Base-by-base conservation (phyloP, 2,797 vertebrate genomes). In the Sebastes aleutianus region DNA sequence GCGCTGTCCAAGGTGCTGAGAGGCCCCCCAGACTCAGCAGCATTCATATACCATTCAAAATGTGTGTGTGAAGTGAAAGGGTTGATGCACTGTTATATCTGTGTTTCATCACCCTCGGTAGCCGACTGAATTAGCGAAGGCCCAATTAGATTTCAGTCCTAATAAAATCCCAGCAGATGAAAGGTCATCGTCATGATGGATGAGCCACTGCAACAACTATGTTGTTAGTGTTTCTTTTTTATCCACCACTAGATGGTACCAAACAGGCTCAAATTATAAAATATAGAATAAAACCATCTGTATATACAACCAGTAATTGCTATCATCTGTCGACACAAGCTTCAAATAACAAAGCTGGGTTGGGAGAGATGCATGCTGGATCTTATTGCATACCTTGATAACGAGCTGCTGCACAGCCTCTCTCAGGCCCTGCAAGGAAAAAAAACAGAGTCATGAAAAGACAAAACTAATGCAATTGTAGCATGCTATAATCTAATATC, bases 361-460 rank as follows among this genome's bases (percentile, higher is more conserved):
- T 66, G 31, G 67, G 39, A 77, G 22, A 9, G 34, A 62, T 63
- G 18, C 31, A 59, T 22, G 32, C 22, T 58, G 39, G 31, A 27
- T 67, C 12, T 50, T 13, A 50, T 74, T n/a, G 68, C 22, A 20
- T 90, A 95, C 96, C 96, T 95, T 96, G 64, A 92, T 82, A 70
- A 92, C 94, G 3, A 96, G 94, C 85, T 96, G 93, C 88, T 90
- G 95, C 4, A 96, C 93, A 59, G 96, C 96, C 74, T 96, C 96
- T 76, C 94, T 95, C 90, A 96, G 90, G 53, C 96, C 96, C 96
- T 96, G 87, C 3, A 85, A 91, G 24, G 66, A 78, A 84, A 90
- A 8, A 84, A 6, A 84, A 84, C 61, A 88, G 31, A 73, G 58
- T 6, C 43, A 84, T 85, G 69, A 89, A 84, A 83, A 83, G 50